Base-by-base conservation (phyloP, 1,140 invertebrate species). In the Drosophila parabipectinata region DNA sequence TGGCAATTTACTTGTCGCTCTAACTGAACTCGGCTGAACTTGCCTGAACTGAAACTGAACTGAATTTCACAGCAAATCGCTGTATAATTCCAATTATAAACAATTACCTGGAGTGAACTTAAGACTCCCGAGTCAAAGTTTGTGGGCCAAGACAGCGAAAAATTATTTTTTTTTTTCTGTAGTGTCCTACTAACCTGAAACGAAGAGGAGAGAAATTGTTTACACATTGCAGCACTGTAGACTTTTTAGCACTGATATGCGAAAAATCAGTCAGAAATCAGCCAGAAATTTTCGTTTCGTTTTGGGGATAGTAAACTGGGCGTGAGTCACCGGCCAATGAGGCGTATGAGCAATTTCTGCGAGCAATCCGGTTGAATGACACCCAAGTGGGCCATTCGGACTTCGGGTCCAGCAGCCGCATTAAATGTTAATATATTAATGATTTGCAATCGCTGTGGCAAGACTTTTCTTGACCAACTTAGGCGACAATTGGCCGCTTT, bases 351-450 rank as follows among this genome's bases (percentile, higher is more conserved):
- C 57, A 63, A 80, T 79, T 39, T 47, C 14, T 32, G 12, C 9
- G 5, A 47, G 14, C 44, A 30, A 60, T 24, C 72, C 63, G 59
- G 82, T 81, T 88, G 61, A 79, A 71, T 76, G 75, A 87, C 82
- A 72, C 51, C 12, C 37, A 85, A 68, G 74, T 85, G 83, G 83
- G 58, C 6, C 80, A 61, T 24, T 37, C 34, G 21, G 51, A 10
- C 34, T 32, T 8, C 32, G 32, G 9, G 32, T 32, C 32, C 37
- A 28, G 28, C 48, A 68, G 51, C 21, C 39, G 55, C 55, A 82
- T 68, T 87, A 71, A 78, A 78, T 87, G 74, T 68, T 82, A 85
- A 85, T 87, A 75, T 67, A 78, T 82, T 87, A 78, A 85, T 87
- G 63, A 83, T 76, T 84, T 79, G 72, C 72, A 84, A 79, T 84